Conservation (phyloP, 2,888 invertebrate genomes). For the Chromoteleia sp. region DNA sequence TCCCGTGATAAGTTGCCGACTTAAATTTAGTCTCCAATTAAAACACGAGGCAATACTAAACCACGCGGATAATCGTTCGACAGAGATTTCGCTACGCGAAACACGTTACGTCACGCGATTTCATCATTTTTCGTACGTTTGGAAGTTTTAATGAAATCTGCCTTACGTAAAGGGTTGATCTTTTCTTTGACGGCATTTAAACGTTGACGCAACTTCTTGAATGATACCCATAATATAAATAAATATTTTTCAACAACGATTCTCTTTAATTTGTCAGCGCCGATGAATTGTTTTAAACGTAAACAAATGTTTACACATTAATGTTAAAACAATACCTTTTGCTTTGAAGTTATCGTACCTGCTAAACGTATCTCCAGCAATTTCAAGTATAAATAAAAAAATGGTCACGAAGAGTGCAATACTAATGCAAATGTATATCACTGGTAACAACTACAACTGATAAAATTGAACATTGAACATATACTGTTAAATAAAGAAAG, state of each 20-base stretch:
- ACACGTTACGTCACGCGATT: constrained; percentile 27
- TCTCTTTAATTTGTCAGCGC: too few relatives aligned
- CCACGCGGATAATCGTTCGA: constrained; percentile 16
- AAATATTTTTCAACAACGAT: background rate
- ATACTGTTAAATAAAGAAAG: too few relatives aligned
- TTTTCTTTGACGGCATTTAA: constrained; percentile 10
- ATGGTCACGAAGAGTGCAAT: too few relatives aligned
- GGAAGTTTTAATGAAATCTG: constrained; percentile 18
- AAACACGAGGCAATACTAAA: background rate
- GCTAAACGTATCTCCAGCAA: too few relatives aligned
- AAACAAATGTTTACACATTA: too few relatives aligned
- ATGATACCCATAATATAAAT: background rate
- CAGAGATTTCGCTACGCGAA: constrained; percentile 20
- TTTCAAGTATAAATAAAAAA: too few relatives aligned
- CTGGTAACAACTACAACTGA: too few relatives aligned
- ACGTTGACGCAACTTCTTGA: constrained; percentile 13
- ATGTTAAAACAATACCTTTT: too few relatives aligned
- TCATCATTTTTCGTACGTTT: constrained; percentile 38
- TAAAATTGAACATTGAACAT: too few relatives aligned
- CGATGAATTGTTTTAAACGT: too few relatives aligned
- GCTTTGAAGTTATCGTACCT: too few relatives aligned
- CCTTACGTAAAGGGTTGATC: constrained; percentile 27
- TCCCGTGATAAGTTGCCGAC: background rate
- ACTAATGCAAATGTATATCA: too few relatives aligned
- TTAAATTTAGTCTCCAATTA: constrained; percentile 25